phyloP scores from a whole-genome alignment of 2,113 vertebrate genomes.

The Corythaeola cristata region DNA sequence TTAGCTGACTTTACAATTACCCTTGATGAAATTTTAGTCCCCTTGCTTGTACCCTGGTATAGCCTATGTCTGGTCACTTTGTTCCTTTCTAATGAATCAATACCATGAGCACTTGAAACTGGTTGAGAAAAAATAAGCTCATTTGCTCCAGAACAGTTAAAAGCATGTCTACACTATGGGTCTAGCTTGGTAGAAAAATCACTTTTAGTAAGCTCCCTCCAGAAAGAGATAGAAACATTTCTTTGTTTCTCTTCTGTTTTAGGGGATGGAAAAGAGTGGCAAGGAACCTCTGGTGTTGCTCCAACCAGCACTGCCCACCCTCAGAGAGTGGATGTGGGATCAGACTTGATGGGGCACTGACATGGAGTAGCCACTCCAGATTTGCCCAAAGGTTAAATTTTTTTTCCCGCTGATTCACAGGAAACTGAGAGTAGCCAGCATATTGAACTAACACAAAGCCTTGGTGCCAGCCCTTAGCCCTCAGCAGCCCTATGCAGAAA shows the following conservation, averaged over 20 bases:
- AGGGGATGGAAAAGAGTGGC: background rate
- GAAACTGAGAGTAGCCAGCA: background rate
- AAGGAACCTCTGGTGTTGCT: background rate
- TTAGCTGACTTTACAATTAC: background rate
- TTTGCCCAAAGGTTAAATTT: background rate
- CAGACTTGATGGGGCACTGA: background rate
- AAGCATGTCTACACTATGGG: background rate
- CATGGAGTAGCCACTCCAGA: background rate
- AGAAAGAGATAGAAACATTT: background rate
- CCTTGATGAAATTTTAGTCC: background rate
- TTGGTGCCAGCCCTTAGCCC: background rate
- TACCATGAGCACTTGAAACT: background rate
- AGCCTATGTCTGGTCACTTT: background rate
- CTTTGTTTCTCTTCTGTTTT: background rate
- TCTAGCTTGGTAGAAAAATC: background rate
- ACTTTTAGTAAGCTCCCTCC: background rate
- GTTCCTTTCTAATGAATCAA: background rate
- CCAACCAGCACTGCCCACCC: background rate
- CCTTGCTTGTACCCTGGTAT: background rate
- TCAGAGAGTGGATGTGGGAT: background rate
- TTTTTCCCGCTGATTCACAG: background rate
- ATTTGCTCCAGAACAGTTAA: background rate
- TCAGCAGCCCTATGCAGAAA: background rate
- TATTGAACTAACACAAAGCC: background rate
- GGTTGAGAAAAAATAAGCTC: background rate